Conservation (phyloP, 1,140 invertebrate species). For the Drosophila pseudoananassae region DNA sequence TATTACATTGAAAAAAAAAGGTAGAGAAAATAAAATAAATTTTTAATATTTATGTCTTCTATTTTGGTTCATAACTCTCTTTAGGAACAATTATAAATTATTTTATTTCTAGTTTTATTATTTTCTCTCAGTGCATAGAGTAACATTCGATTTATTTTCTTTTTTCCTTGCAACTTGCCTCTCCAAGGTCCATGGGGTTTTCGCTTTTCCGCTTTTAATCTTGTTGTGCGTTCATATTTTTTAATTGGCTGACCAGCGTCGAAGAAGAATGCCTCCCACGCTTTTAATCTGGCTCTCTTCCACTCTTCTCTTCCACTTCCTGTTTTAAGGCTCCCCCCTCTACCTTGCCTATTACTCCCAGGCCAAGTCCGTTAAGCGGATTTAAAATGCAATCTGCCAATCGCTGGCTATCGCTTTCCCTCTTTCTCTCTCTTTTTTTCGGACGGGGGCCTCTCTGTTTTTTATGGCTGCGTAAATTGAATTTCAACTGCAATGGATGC, state of each 20-base stretch:
- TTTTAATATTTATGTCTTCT: too few relatives aligned
- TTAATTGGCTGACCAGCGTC: conserved; percentile 62
- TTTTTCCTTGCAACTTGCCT: neutral
- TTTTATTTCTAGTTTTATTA: too few relatives aligned
- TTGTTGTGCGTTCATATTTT: conserved; percentile 60
- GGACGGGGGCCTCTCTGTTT: conserved; percentile 24
- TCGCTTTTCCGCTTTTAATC: conserved; percentile 31
- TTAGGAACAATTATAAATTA: too few relatives aligned
- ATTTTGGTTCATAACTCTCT: neutral
- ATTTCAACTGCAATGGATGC: conserved; percentile 58
- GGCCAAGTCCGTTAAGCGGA: conserved; percentile 47
- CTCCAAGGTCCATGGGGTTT: conserved; percentile 17
- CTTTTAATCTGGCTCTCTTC: conserved; percentile 23
- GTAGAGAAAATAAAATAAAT: too few relatives aligned
- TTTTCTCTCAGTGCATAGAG: neutral
- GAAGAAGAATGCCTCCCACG: conserved; percentile 27
- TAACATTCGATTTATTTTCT: neutral
- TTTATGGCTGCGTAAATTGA: conserved; percentile 70
- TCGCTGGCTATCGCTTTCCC: conserved; percentile 23
- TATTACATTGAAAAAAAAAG: neutral
- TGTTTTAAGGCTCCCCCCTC: neutral
- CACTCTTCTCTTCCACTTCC: conserved; percentile 18
- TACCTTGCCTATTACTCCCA: conserved; percentile 29
- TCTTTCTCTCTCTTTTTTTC: neutral
- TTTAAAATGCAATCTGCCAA: conserved; percentile 54